Percentiles rank a stretch among this genome's conserved stretches.
phyloP scores from a whole-genome alignment of 2,113 vertebrate genomes.

The Chelonoidis abingdonii region DNA sequence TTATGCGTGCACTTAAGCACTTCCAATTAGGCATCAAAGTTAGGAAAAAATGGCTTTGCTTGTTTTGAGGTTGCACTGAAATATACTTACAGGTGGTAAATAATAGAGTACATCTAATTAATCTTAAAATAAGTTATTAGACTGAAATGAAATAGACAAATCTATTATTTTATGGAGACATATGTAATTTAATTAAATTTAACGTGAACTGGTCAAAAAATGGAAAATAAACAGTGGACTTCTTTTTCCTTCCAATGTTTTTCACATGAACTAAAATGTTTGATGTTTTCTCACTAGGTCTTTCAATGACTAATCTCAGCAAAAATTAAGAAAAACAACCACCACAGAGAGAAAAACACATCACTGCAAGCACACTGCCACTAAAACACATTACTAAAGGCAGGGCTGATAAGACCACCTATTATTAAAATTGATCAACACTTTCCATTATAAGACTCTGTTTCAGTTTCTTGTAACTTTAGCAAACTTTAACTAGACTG shows the following conservation, averaged over 20 bases:
- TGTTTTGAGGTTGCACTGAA: not conserved
- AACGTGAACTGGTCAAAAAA: not conserved
- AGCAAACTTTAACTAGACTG: not conserved
- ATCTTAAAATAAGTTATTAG: not conserved
- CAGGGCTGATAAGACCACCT: not conserved
- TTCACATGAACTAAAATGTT: rapidly evolving
- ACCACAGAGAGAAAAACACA: not conserved
- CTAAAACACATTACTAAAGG: not conserved
- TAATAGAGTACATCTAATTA: not conserved
- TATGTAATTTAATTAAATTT: not conserved
- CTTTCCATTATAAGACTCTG: not conserved
- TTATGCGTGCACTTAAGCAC: not conserved
- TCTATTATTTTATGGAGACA: rapidly evolving
- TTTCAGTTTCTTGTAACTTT: not conserved
- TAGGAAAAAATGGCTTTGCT: rapidly evolving
- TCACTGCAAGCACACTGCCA: not conserved
- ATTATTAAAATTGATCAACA: not conserved
- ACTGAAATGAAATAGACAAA: rapidly evolving
- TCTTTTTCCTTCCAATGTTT: no score
- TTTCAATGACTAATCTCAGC: not conserved
- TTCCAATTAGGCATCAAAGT: rapidly evolving
- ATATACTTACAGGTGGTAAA: rapidly evolving
- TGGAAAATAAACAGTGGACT: rapidly evolving
- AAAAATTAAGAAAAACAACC: rapidly evolving
- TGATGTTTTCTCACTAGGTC: rapidly evolving